Base-by-base conservation (phyloP, 2,888 invertebrate genomes). In the Neria commutata region DNA sequence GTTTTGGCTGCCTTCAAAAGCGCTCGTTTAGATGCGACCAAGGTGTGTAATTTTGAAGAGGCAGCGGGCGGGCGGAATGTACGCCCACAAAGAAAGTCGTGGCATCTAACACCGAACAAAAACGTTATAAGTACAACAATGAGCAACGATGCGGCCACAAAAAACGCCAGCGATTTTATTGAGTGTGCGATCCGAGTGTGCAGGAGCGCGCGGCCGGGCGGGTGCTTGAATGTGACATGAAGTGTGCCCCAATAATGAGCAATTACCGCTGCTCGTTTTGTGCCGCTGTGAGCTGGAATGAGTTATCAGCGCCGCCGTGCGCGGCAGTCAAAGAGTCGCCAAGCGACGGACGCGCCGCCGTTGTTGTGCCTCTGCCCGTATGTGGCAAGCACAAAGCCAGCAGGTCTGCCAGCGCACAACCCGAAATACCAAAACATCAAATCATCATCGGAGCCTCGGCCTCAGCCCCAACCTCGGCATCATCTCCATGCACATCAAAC, bases 221-320 rank as follows among this genome's bases (percentile, higher is more conserved):
- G 21, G 42, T 63, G n/a, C n/a, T n/a, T n/a, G n/a, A n/a, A 50
- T 67, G 69, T 72, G 76, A 73, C 73, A 72, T 78, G 76, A 78
- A 79, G 77, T 79, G 79, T 75, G 77, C 76, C 76, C n/a, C 76
- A 72, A 74, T 78, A 78, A 77, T 77, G 76, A 78, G 74, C 74
- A 77, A 78, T 79, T 78, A 76, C 70, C 67, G 67, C 70, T 3
- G 42, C 21, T 42, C 21, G 6, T 29, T 42, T 19, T 2, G 6
- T 42, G 37, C 11, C 4, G 29, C 29, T 11, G 29, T n/a, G 11
- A 37, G 37, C n/a, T 37, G 37, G n/a, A 37, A 37, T 37, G 37
- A 37, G 37, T 37, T 37, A 37, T 37, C 6, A 37, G 16, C 37
- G 6, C 8, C 17, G 42, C 17, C 17, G 3, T 21, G 42, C n/a